Percentiles rank a stretch among this genome's conserved stretches.
Conservation (phyloP, 2,113 vertebrate species). For the Spea bombifrons region DNA sequence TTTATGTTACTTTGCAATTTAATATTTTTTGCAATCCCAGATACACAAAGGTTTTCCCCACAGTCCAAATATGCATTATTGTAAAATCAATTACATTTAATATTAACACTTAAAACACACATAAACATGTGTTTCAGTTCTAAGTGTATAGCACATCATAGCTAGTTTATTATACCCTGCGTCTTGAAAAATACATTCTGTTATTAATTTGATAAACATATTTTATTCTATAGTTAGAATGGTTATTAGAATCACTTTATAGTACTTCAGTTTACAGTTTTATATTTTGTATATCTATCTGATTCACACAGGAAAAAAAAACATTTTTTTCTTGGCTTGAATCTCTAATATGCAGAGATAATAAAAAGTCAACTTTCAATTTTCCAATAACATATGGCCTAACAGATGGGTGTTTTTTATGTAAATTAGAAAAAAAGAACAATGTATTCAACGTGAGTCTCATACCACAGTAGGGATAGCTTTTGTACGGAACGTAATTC, state of each 20-base stretch:
- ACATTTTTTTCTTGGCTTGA: slow-evolving; percentile 1
- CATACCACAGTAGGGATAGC: neutral
- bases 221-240: no score
- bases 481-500: slow-evolving; percentile 3
- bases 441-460: slow-evolving; percentile 11
- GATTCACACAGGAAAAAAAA: neutral
- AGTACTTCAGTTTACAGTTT: neutral
- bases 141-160: no score
- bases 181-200: no score
- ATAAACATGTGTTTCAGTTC: no score
- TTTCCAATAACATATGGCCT: slow-evolving; percentile 23
- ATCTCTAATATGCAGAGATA: neutral
- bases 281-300: neutral
- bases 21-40: no score
- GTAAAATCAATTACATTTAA: no score
- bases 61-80: no score
- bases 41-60: no score
- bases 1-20: no score
- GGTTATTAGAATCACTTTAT: neutral
- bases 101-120: no score
- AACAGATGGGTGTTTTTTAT: slow-evolving; percentile 30
- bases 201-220: no score
- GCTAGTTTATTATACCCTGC: no score
- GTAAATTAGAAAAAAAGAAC: slow-evolving; percentile 13
- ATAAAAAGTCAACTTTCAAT: slow-evolving; percentile 3